phyloP scores from a whole-genome alignment of 2,113 vertebrate genomes.

The Alligator sinensis region DNA sequence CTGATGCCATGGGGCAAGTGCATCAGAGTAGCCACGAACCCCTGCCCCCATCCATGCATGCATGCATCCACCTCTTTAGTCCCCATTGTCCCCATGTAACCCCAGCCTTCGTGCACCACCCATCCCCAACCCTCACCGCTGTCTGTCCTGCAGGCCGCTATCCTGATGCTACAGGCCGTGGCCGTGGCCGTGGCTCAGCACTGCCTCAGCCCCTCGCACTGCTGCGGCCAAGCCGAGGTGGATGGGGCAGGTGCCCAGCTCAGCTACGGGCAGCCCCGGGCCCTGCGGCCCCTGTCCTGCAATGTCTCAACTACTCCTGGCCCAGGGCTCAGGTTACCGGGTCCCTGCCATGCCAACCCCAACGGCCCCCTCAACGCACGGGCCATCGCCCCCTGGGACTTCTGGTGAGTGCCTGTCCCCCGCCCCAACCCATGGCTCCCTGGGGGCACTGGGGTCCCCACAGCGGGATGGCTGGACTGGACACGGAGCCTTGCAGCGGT shows the following conservation, averaged over 20 bases:
- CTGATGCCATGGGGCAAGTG: no score
- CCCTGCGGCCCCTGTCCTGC: neutral
- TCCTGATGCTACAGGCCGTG: neutral
- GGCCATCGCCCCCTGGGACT: neutral
- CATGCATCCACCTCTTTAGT: no score
- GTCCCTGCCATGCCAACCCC: neutral
- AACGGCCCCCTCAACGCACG: neutral
- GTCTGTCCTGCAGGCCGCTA: neutral
- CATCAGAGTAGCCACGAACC: no score
- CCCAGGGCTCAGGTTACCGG: neutral
- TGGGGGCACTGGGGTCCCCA: neutral
- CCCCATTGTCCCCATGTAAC: no score
- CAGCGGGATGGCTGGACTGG: no score
- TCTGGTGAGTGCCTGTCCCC: no score
- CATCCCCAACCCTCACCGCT: neutral
- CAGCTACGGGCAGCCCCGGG: neutral
- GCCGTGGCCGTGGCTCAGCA: neutral
- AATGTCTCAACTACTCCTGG: rapidly evolving
- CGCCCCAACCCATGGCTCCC: neutral
- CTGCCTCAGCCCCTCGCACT: neutral
- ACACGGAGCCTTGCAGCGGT: no score
- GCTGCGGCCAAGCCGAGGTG: rapidly evolving
- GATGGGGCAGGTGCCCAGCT: neutral
- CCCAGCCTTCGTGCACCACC: neutral
- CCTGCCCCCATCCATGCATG: neutral